Base-by-base conservation (phyloP, 2,113 vertebrate species). In the Gnathonemus echidnorhynchus region DNA sequence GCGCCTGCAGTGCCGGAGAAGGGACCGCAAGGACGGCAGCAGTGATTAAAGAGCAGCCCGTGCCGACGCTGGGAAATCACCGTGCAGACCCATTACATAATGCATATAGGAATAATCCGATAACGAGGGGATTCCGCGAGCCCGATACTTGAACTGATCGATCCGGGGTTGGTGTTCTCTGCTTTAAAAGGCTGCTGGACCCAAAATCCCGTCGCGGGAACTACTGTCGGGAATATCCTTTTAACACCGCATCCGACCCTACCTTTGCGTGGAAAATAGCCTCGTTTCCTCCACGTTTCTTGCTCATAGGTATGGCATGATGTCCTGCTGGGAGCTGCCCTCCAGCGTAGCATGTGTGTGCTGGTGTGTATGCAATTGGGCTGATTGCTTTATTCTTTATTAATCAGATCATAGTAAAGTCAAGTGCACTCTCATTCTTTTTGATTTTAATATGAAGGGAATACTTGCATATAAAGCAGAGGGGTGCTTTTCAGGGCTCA, bases 31-130 rank as follows among this genome's bases (percentile, higher is more conserved):
- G 35, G 74, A 42, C 74, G 5, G 89, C 91, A 83, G 62, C 86
- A 90, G 11, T 88, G 89, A 58, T 90, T 85, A 88, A 93, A 85
- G 90, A 85, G 87, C 85, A 89, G 42, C 86, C 49, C 24, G 85
- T 89, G 92, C 77, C 88, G 35, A 31, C 45, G 91, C 90, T 91
- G 89, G 89, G 90, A 90, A 88, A 46, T 92, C 91, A 46, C 53
- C 49, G 88, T 92, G 85, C 89, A 93, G 94, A 91, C 80, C 91
- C 89, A 77, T 95, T 95, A 92, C 92, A 93, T 93, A 94, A 95
- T 89, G 50, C 8, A 45, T 89, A 70, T 21, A 49, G 8, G 45
- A 21, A n/a, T 46, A 46, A 86, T 46, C 6, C 42, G 46, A 10
- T 86, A 45, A n/a, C 17, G 9, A 86, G 24, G 46, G 42, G 83